phyloP scores from a whole-genome alignment of 1,140 invertebrate species.

The Hyles euphorbiae region DNA sequence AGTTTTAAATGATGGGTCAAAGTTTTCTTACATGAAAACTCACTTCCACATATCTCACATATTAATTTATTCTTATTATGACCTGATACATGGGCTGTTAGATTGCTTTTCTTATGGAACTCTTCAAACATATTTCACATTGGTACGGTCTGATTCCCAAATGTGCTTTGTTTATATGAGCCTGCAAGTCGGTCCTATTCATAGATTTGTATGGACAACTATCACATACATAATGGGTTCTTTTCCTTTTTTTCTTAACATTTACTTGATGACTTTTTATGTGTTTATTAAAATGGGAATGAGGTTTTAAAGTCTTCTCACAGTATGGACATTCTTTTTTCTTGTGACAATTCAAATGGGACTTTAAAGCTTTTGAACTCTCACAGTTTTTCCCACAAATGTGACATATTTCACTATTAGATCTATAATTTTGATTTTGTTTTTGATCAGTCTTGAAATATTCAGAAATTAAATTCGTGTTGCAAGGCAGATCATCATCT shows the following conservation, averaged over 20 bases:
- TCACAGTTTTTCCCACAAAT: constrained; percentile 30
- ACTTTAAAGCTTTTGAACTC: constrained; percentile 20
- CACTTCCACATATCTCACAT: constrained; percentile 49
- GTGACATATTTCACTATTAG: constrained; percentile 21
- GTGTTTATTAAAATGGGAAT: constrained; percentile 28
- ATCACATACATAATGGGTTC: constrained; percentile 30
- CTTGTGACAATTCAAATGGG: constrained; percentile 25
- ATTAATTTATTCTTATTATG: constrained; percentile 37
- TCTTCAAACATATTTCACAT: constrained; percentile 44
- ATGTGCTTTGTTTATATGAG: constrained; percentile 49
- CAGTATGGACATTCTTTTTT: constrained; percentile 36
- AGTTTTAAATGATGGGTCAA: constrained; percentile 46
- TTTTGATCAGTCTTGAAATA: not conserved
- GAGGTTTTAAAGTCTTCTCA: constrained; percentile 33
- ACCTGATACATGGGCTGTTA: constrained; percentile 38
- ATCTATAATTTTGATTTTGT: constrained; percentile 1
- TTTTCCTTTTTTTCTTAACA: constrained; percentile 15
- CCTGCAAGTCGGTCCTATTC: constrained; percentile 42
- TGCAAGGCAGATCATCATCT: no score
- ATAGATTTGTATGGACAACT: constrained; percentile 40
- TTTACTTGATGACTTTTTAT: constrained; percentile 25
- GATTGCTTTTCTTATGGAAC: constrained; percentile 50
- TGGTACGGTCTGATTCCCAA: constrained; percentile 36
- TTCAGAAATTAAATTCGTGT: no score
- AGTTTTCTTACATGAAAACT: constrained; percentile 40